A percentile compares a stretch with the other conserved stretches of the same genome.
phyloP scores from a whole-genome alignment of 2,888 invertebrate genomes.

The Thysanoteuthis rhombus region DNA sequence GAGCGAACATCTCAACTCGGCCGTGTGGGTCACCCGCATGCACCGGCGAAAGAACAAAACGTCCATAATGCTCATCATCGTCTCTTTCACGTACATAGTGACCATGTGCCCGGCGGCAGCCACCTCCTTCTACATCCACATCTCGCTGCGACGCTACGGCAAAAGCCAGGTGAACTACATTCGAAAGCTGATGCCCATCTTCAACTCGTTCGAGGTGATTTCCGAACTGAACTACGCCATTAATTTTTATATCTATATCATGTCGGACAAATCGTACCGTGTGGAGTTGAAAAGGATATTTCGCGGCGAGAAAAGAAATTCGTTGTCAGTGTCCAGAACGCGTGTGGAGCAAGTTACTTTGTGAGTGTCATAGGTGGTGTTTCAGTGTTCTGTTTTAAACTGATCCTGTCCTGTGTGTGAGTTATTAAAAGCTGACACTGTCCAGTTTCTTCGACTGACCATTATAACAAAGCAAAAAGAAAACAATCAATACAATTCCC shows the following conservation, averaged over 20 bases:
- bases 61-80: conserved; percentile 55
- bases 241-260: conserved; percentile 61
- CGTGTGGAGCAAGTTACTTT: conserved; percentile 15
- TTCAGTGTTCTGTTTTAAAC: not conserved
- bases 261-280: conserved; percentile 57
- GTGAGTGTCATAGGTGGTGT: not conserved
- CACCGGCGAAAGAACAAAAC: conserved; percentile 46
- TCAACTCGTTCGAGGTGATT: conserved; percentile 46
- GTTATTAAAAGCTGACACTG: not conserved
- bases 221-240: conserved; percentile 54
- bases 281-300: conserved; percentile 49
- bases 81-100: conserved; percentile 55
- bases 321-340: not conserved
- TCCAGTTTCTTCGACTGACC: not conserved
- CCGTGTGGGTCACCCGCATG: conserved; percentile 32
- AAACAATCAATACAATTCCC: not conserved
- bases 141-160: conserved; percentile 40
- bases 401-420: not conserved
- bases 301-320: conserved; percentile 33
- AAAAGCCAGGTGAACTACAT: conserved; percentile 38
- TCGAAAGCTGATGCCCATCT: conserved; percentile 41
- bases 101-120: conserved; percentile 54
- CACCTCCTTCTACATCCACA: conserved; percentile 49
- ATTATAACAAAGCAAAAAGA: not conserved
- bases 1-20: conserved; percentile 25